phyloP scores from a whole-genome alignment of 2,113 vertebrate genomes.

The Ammodramus savannarum region DNA sequence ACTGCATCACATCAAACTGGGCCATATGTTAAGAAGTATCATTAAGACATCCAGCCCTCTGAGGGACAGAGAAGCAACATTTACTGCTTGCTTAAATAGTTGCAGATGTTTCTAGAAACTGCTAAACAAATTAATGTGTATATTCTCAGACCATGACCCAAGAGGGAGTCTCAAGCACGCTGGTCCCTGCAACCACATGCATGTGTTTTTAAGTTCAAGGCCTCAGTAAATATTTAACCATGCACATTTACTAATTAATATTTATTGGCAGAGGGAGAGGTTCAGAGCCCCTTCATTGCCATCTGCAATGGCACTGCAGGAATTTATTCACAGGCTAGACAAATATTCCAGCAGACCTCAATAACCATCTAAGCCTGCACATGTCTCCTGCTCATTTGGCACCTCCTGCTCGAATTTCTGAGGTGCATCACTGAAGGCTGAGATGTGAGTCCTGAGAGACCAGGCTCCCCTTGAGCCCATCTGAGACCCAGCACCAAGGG shows the following conservation, averaged over 20 bases:
- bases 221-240: not conserved
- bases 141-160: not conserved
- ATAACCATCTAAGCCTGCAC: not conserved
- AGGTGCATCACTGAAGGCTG: not conserved
- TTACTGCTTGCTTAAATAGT: not conserved
- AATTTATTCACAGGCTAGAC: not conserved
- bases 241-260: not conserved
- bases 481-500: not conserved
- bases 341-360: not conserved
- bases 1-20: not conserved
- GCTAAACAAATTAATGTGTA: not conserved
- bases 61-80: constrained; percentile 3
- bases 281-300: not conserved
- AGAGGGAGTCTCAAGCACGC: not conserved
- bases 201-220: not conserved
- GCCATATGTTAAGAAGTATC: constrained; percentile 46
- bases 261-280: not conserved
- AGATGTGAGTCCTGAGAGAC: rapidly evolving
- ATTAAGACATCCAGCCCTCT: not conserved
- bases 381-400: not conserved
- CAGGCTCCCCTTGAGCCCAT: not conserved
- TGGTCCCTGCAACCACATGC: not conserved
- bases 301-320: not conserved
- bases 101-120: constrained; percentile 15
- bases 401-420: not conserved